A percentile compares a stretch with the other conserved stretches of the same genome.
Conservation (phyloP, 2,888 invertebrate species). For the Drosophila anomelani region DNA sequence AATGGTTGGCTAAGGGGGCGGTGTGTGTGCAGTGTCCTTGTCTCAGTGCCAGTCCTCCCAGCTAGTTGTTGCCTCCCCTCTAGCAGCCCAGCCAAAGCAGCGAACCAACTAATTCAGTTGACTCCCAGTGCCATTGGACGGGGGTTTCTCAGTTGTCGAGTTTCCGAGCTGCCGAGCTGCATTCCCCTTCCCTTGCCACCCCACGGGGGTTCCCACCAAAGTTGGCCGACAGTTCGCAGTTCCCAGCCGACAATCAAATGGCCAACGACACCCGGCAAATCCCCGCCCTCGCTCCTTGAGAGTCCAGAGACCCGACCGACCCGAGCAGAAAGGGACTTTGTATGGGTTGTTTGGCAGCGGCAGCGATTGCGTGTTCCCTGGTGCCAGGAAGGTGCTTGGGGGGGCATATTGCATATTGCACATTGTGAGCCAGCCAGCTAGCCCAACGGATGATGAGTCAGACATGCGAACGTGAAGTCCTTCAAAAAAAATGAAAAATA, state of each 20-base stretch:
- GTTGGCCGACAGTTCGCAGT: conserved; percentile 50
- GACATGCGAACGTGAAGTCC: conserved; percentile 48
- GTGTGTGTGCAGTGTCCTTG: background rate
- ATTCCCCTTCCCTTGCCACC: background rate
- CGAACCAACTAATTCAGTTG: conserved; percentile 48
- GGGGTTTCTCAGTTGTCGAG: conserved; percentile 9
- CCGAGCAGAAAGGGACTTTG: conserved; percentile 35
- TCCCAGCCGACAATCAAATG: conserved; percentile 48
- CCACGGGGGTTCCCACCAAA: conserved; percentile 14
- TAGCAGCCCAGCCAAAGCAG: conserved; percentile 23
- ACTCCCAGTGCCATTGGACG: conserved; percentile 28
- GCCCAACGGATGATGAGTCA: conserved; percentile 37
- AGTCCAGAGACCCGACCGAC: background rate
- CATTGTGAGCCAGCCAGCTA: conserved; percentile 19
- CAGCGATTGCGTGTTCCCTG: conserved; percentile 44
- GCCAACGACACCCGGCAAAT: conserved; percentile 40
- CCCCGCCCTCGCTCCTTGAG: background rate
- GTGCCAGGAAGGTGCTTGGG: background rate
- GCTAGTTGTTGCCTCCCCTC: conserved; percentile 4
- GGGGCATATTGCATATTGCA: conserved; percentile 39
- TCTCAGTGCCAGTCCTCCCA: background rate
- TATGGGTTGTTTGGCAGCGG: conserved; percentile 49
- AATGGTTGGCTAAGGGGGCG: background rate
- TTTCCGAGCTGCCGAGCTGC: conserved; percentile 7
- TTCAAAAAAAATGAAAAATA: conserved; percentile 15